Base-by-base conservation (phyloP, 2,797 vertebrate genomes). In the Zenarchopterus dispar region DNA sequence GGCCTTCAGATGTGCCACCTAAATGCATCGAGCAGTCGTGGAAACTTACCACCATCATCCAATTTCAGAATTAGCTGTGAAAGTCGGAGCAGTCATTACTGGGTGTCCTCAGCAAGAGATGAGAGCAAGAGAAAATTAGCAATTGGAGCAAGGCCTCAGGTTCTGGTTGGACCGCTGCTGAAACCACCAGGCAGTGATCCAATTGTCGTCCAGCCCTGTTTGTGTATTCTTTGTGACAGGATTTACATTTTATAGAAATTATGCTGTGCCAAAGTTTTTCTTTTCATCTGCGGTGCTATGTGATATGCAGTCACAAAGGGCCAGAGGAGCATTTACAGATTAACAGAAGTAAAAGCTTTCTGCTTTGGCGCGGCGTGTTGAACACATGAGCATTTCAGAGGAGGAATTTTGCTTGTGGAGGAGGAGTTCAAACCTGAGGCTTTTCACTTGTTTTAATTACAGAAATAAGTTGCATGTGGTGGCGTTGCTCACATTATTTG, bases 401-500 rank as follows among this genome's bases (percentile, higher is more conserved):
- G 44, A 49, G 36, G 41, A 51, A 46, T 56, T 62, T 65, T 60
- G 39, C 65, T 56, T 65, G 61, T 77, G 33, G 28, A 51, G 56
- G 67, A 75, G 44, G 66, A 13, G 36, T 15, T 21, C 45, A 60
- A 71, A 63, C 69, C 66, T 21, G 28, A 78, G 55, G 28, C 49
- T 31, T 55, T 72, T 52, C 24, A 33, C 79, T 85, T 78, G 75
- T 80, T 87, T 86, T 82, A 53, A 89, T 88, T 72, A 82, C 36
- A 46, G 62, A 65, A 84, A 77, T 48, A 51, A 67, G 57, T 61
- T 70, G 33, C 62, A 81, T 84, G 54, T 84, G 83, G 46, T 76
- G 26, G 44, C 62, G 39, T 45, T 69, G 55, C 52, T 60, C 41
- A 56, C 63, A 70, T 16, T 62, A 71, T 75, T 62, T 79, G 58